Conservation (phyloP, 2,888 invertebrate genomes). For the Lasioglossum morio region DNA sequence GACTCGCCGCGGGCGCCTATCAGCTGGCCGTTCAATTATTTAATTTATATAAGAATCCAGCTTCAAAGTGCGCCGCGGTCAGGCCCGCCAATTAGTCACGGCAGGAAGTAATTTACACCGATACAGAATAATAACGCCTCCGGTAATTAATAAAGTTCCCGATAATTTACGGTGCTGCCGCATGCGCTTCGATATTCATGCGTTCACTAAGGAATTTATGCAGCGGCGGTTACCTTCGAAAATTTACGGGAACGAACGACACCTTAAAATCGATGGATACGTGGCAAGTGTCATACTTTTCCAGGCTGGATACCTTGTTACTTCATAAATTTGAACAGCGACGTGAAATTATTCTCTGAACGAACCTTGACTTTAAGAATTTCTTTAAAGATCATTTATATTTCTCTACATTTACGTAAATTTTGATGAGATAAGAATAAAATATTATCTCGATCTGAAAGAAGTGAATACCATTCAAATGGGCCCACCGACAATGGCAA, state of each 20-base stretch:
- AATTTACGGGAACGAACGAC: neutral
- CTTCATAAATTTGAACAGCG: neutral
- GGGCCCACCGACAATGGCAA: neutral
- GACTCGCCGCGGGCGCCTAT: slow-evolving; percentile 44
- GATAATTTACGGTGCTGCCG: slow-evolving; percentile 52
- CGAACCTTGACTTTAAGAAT: no score
- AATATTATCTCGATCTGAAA: no score
- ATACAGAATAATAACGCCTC: slow-evolving; percentile 48
- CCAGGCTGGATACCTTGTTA: neutral
- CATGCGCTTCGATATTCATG: slow-evolving; percentile 1
- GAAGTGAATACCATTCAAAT: no score
- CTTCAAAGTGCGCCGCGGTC: slow-evolving; percentile 45
- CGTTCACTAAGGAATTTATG: neutral
- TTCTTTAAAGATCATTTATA: no score
- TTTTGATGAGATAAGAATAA: no score
- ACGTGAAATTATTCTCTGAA: neutral
- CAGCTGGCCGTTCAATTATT: slow-evolving; percentile 53
- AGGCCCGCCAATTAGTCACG: slow-evolving; percentile 41
- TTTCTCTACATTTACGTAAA: no score
- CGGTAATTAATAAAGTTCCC: slow-evolving; percentile 57
- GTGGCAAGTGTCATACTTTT: no score
- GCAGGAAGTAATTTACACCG: slow-evolving; percentile 54
- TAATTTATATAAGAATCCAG: slow-evolving; percentile 51
- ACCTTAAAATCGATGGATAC: neutral
- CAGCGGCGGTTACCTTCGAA: neutral